phyloP scores from a whole-genome alignment of 2,113 vertebrate genomes.

The Dipodomys ordii region DNA sequence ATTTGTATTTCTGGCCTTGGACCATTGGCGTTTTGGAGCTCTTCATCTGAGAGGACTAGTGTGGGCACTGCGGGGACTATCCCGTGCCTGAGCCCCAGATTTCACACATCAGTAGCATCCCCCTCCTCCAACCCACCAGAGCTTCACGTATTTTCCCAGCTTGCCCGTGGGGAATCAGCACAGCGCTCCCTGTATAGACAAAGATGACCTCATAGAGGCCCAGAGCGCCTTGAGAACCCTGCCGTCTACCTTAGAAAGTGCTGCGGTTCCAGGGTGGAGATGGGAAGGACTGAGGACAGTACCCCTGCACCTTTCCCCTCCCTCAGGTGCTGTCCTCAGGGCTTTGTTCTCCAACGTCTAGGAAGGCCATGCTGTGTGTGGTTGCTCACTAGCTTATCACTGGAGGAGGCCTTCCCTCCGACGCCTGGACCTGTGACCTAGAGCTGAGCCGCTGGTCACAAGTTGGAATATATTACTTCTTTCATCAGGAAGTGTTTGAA shows the following conservation, averaged over 20 bases:
- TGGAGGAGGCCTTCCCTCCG: background rate
- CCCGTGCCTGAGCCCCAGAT: background rate
- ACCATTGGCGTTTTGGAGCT: background rate
- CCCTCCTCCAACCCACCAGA: background rate
- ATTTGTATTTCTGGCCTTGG: background rate
- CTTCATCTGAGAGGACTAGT: background rate
- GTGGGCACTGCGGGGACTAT: background rate
- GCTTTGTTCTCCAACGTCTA: background rate
- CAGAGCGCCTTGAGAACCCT: background rate
- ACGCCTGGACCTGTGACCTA: background rate
- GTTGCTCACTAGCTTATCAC: background rate
- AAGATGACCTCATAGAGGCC: background rate
- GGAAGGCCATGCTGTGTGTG: background rate
- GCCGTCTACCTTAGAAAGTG: background rate
- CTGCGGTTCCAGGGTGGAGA: no score
- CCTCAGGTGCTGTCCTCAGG: background rate
- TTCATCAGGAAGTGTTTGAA: constrained; percentile 43
- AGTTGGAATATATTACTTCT: constrained; percentile 4
- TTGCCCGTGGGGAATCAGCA: background rate
- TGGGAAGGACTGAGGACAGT: background rate
- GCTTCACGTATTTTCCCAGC: background rate
- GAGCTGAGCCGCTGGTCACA: constrained; percentile 5
- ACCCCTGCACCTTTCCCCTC: background rate
- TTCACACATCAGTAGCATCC: background rate
- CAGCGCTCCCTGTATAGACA: background rate